Conservation (phyloP, 2,888 invertebrate species). For the Augiades crinisus region DNA sequence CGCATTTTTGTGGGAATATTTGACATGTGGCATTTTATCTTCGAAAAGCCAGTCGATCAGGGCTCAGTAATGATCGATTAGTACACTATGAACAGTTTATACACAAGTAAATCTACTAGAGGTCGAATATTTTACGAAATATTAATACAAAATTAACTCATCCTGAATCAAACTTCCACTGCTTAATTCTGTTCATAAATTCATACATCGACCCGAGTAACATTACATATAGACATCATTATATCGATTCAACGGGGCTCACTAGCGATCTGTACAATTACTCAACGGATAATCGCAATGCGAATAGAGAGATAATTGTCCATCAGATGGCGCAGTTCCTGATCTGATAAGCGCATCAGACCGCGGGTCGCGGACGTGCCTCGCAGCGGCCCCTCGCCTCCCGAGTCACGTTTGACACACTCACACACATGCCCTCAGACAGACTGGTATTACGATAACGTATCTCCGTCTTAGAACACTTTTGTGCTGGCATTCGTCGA, state of each 20-base stretch:
- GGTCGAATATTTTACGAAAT: too few relatives aligned
- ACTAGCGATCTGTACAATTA: slow-evolving; percentile 1
- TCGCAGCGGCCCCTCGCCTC: slow-evolving; percentile 46
- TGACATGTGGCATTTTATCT: too few relatives aligned
- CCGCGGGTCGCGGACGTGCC: slow-evolving; percentile 49
- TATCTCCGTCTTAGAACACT: too few relatives aligned
- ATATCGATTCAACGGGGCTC: not conserved
- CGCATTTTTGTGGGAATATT: too few relatives aligned
- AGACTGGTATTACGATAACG: slow-evolving; percentile 28
- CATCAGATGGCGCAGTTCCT: slow-evolving; percentile 29
- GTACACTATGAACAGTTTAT: too few relatives aligned
- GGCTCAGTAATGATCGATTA: too few relatives aligned
- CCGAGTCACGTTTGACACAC: slow-evolving; percentile 67
- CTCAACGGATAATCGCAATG: slow-evolving; percentile 29
- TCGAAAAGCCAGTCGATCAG: too few relatives aligned
- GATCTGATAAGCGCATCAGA: slow-evolving; percentile 28
- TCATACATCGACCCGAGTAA: not conserved
- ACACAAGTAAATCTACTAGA: too few relatives aligned
- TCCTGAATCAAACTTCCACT: not conserved
- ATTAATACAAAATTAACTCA: too few relatives aligned
- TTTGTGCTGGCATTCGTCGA: too few relatives aligned
- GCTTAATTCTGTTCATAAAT: not conserved
- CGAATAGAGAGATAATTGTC: slow-evolving; percentile 39
- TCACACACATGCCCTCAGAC: slow-evolving; percentile 48
- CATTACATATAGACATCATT: not conserved